Conservation (phyloP, 2,888 invertebrate species). For the Nymphalis urticae region DNA sequence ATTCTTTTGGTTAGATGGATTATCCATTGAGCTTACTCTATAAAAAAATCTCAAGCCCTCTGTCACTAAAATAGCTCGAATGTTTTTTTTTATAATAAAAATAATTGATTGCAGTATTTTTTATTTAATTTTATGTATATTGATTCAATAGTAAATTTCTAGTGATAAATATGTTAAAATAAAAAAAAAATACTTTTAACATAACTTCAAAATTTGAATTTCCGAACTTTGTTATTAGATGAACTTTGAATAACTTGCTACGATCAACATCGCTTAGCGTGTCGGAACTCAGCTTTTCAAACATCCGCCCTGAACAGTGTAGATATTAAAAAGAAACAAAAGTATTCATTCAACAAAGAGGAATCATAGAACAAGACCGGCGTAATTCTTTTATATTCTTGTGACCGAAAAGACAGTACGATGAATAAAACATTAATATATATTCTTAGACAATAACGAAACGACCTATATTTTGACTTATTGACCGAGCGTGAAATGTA, state of each 20-base stretch:
- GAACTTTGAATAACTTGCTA: conserved; percentile 13
- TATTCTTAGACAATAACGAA: not conserved
- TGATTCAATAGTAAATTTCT: too few species aligned
- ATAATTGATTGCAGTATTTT: too few species aligned
- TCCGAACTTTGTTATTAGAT: conserved; percentile 6
- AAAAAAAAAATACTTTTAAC: too few species aligned
- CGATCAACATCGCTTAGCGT: conserved; percentile 12
- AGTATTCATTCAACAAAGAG: conserved; percentile 9
- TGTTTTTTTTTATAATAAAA: too few species aligned
- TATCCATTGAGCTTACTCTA: too few species aligned
- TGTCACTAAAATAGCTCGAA: too few species aligned
- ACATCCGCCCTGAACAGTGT: conserved; percentile 17
- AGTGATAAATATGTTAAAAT: not conserved
- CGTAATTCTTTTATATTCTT: conserved; percentile 13
- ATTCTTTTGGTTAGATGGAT: too few species aligned
- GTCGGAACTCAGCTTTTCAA: conserved; percentile 26
- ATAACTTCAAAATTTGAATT: not conserved
- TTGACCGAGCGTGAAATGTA: not conserved
- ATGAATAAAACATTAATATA: conserved; percentile 7
- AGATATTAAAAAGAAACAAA: conserved; percentile 12
- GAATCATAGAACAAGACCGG: conserved; percentile 1
- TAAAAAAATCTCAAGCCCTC: too few species aligned
- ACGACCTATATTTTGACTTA: not conserved
- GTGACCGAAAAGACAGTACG: conserved; percentile 1
- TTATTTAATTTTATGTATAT: too few species aligned